These are phyloP conservation scores for Apis laboriosa DNA, from an alignment of 1,140 invertebrate species.

Conservation along the genomic window DNA sequence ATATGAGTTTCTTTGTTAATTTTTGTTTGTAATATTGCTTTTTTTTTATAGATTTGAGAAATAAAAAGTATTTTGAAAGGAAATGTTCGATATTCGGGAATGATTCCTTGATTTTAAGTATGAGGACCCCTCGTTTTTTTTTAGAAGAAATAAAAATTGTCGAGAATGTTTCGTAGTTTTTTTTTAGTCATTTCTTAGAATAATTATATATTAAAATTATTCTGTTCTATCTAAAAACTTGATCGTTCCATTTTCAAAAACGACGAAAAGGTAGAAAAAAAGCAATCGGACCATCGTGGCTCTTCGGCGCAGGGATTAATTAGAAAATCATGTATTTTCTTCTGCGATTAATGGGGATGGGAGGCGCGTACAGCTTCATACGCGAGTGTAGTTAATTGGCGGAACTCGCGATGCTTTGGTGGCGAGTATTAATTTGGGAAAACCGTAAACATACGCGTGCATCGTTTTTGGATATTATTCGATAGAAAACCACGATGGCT, in stretches of 20 bases:
- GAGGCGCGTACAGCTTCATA: conserved; percentile 15
- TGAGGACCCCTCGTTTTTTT: no score
- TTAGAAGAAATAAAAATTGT: no score
- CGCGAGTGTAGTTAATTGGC: conserved; percentile 53
- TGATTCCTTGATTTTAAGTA: no score
- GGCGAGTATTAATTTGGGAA: conserved; percentile 55
- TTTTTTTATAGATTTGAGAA: no score
- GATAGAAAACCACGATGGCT: conserved; percentile 37
- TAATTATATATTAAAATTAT: no score
- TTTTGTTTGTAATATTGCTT: no score
- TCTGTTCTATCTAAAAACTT: not conserved
- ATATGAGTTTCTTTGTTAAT: no score
- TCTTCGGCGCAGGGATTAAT: conserved; percentile 24
- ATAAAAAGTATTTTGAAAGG: no score
- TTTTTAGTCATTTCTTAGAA: no score
- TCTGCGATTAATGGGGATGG: conserved; percentile 49
- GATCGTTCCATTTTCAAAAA: not conserved
- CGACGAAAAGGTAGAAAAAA: not conserved
- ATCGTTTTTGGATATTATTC: conserved; percentile 57
- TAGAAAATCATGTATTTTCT: conserved; percentile 39
- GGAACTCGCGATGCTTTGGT: conserved; percentile 46
- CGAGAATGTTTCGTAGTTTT: no score
- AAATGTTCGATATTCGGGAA: no score
- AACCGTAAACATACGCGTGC: conserved; percentile 19
- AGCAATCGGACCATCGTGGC: no score